Percentiles rank a stretch among this genome's conserved stretches.
phyloP scores from a whole-genome alignment of 35 echinoderm and acorn worm genomes.

The Ophioderma brevispina region DNA sequence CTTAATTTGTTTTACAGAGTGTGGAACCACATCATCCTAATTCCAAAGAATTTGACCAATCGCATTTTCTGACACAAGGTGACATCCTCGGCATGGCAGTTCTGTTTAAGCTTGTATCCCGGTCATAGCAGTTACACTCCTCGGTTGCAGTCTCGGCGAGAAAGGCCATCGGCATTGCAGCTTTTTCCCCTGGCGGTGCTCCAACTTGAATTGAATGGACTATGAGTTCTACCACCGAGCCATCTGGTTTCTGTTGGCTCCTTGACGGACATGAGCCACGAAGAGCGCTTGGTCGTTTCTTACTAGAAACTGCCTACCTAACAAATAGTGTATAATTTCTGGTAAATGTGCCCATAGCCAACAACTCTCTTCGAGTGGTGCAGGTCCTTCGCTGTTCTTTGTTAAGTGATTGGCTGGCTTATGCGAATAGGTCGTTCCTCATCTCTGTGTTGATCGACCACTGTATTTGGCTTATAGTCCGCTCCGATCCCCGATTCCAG shows the following conservation, averaged over 20 bases:
- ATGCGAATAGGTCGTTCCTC: no score
- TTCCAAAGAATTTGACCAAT: slow-evolving; percentile 41
- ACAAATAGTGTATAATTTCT: slow-evolving; percentile 45
- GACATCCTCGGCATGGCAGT: slow-evolving; percentile 24
- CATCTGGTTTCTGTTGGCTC: slow-evolving; percentile 57
- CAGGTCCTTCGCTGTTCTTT: no score
- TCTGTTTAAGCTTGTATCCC: slow-evolving; percentile 24
- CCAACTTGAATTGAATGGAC: slow-evolving; percentile 40
- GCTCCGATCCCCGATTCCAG: no score
- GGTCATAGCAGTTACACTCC: slow-evolving; percentile 52
- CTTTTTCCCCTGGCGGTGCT: slow-evolving; percentile 50
- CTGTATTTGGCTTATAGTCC: no score
- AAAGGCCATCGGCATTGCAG: slow-evolving; percentile 45
- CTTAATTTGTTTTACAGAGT: neutral
- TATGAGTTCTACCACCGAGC: slow-evolving; percentile 66
- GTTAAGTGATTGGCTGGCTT: no score
- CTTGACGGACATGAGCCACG: slow-evolving; percentile 60
- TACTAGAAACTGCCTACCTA: slow-evolving; percentile 37
- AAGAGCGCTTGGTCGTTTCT: slow-evolving; percentile 60
- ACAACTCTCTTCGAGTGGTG: no score
- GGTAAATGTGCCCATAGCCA: no score
- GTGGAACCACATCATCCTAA: slow-evolving; percentile 32
- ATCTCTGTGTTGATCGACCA: no score
- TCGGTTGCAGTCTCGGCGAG: slow-evolving; percentile 30
- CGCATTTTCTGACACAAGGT: neutral